A percentile compares a stretch with the other conserved stretches of the same genome.
phyloP scores from a whole-genome alignment of 2,113 vertebrate genomes.

The Danio rerio region GRCz12tu NC_133197.1:32756501-32757000 shows the following conservation, averaged over 20 bases:
- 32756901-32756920: too few species aligned
- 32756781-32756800: not conserved
- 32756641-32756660: not conserved
- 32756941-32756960: too few species aligned
- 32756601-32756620: not conserved
- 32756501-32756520: not conserved
- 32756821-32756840: not conserved
- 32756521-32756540: slow-evolving; percentile 6
- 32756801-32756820: too few species aligned
- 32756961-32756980: too few species aligned
- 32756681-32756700: not conserved
- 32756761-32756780: not conserved
- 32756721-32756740: not conserved
- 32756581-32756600: not conserved
- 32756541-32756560: not conserved
- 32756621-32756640: slow-evolving; percentile 17
- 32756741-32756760: not conserved
- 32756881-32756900: not conserved
- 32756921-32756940: too few species aligned
- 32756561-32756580: not conserved
- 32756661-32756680: not conserved
- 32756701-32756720: not conserved
- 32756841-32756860: not conserved
- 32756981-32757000: too few species aligned
- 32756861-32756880: not conserved